Evolutionary conservation across 2,888 invertebrate genomes (phyloP), one percentile per base, ranked within the genome.

Genomic region (Leptopilina drosophilae): DNA sequence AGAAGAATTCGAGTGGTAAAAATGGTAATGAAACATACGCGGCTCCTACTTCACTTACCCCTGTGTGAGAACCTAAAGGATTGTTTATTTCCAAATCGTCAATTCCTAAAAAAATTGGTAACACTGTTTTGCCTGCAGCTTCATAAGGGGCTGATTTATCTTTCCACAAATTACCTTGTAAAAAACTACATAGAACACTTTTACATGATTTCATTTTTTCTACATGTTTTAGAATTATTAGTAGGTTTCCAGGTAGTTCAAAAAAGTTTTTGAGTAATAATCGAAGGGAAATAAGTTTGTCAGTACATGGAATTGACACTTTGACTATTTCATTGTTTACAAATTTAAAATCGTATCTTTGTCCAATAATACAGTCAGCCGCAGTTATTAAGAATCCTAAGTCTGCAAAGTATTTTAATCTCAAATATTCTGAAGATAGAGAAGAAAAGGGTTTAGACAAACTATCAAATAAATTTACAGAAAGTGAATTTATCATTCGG

Each of bases 81-180:
- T 73, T 73, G 49, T 73, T 73, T 7, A 49, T 49, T 20, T 73
- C 66, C 5, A 26, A 12, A 33, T 66, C 66, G 33, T 66, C 66
- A 11, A 53, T 14, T 11, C 53, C 53, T 53, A 53, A 53, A 53
- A 53, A 53, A 11, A 53, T 53, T 11, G 53, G 53, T 11, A 53
- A 53, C 5, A 53, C 53, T 14, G 11, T 53, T 53, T 53, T 53
- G 14, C 11, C 11, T 53, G 8, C 53, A 11, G 11, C 53, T 7
- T 12, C 53, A 7, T 53, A 53, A 14, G 11, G 12, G 11, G 53
- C 53, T 14, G 53, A 53, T 53, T 53, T 53, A 3, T 12, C 46
- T 62, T 79, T 11, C 66, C 75, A 82, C 77, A 67, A 56, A 79
- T 80, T 81, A 75, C 67, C 66, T 49, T 59, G 56, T 15, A 4